Evolutionary conservation across 2,113 vertebrate species (phyloP).

Genomic region (Oenanthe melanoleuca): DNA sequence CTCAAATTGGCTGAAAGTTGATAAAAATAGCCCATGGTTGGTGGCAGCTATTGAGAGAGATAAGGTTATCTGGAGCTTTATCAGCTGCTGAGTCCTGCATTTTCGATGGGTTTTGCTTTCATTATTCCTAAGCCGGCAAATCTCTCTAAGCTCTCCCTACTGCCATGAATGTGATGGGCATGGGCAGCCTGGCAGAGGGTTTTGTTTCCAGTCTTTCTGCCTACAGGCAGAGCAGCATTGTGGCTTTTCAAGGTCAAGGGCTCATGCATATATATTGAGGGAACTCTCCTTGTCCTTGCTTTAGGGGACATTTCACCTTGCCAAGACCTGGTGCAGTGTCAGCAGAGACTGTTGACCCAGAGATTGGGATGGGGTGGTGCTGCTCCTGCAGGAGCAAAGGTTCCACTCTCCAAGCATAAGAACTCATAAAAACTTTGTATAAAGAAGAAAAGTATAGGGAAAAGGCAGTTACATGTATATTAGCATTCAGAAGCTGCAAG

Average conservation of each 20-base stretch:
- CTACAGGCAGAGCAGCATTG: background rate
- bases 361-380: fast-evolving
- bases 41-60: background rate
- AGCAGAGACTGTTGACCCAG: background rate
- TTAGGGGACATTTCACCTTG: background rate
- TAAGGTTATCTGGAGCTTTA: background rate
- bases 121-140: background rate
- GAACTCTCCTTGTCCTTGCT: background rate
- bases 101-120: background rate
- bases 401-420: background rate
- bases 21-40: conserved; percentile 18
- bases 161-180: background rate
- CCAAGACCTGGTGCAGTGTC: background rate
- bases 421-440: fast-evolving
- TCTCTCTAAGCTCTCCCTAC: background rate
- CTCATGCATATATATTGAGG: background rate
- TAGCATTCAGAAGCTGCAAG: background rate
- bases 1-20: background rate
- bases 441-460: background rate
- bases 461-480: background rate
- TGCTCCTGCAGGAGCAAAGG: background rate
- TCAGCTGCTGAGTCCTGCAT: background rate
- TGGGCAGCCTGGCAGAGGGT: background rate
- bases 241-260: background rate
- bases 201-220: background rate